phyloP scores from a whole-genome alignment of 2,113 vertebrate genomes.

The Neomonachus schauinslandi region DNA sequence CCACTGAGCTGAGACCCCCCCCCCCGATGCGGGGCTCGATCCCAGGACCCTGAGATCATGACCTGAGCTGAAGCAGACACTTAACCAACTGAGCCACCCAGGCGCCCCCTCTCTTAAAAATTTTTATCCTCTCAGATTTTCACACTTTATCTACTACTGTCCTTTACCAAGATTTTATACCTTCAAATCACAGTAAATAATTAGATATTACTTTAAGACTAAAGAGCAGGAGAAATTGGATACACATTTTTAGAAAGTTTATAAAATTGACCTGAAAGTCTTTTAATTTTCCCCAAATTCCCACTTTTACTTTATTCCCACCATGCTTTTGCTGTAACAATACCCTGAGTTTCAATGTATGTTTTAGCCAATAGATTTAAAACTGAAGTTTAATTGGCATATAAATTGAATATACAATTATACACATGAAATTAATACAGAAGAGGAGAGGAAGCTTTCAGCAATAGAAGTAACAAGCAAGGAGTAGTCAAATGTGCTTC shows the following conservation, averaged over 20 bases:
- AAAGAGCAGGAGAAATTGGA: constrained; percentile 10
- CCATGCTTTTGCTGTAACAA: not conserved
- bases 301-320: constrained; percentile 7
- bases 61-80: too few species aligned
- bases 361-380: not conserved
- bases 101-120: too few species aligned
- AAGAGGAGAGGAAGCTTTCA: not conserved
- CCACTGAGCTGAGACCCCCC: too few species aligned
- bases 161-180: not conserved
- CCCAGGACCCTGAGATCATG: too few species aligned
- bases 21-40: too few species aligned
- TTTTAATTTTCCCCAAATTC: constrained; percentile 24
- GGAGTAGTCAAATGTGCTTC: not conserved
- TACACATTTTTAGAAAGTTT: constrained; percentile 27
- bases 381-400: not conserved
- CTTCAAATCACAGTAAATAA: not conserved
- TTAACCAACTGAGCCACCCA: too few species aligned
- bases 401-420: not conserved
- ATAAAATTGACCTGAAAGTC: not conserved
- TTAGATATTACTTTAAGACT: not conserved
- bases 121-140: not conserved
- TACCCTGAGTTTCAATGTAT: not conserved
- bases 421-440: constrained; percentile 19
- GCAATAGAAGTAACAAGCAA: not conserved
- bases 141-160: not conserved